Percentiles rank a stretch among this genome's conserved stretches.
Evolutionary conservation across 2,888 invertebrate species (phyloP).

Genomic region (Napeogenes sylphis): DNA sequence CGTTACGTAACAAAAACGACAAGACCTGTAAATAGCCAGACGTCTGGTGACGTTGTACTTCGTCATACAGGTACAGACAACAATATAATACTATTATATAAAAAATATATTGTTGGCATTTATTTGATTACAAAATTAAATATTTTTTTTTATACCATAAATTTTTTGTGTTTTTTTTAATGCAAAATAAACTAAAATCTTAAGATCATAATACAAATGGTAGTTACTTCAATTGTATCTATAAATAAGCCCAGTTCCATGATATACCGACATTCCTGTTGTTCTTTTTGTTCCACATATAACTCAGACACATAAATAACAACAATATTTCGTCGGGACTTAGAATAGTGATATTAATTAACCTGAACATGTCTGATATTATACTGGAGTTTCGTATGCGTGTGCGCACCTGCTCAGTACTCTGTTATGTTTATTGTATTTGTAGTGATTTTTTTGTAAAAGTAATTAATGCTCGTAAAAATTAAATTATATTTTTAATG

Average conservation of each 20-base stretch:
- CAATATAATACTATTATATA: neutral
- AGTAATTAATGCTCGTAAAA: neutral
- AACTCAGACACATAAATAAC: conserved; percentile 63
- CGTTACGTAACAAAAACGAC: conserved; percentile 35
- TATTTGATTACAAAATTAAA: too few species aligned
- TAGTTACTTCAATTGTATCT: neutral
- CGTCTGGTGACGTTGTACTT: conserved; percentile 34
- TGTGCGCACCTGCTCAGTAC: conserved; percentile 65
- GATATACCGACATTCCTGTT: conserved; percentile 13
- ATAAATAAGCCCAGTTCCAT: neutral
- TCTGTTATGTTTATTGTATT: conserved; percentile 56
- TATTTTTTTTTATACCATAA: too few species aligned
- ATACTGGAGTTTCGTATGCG: conserved; percentile 63
- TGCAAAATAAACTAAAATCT: too few species aligned
- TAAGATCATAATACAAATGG: too few species aligned
- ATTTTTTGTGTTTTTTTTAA: too few species aligned
- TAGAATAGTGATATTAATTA: conserved; percentile 62
- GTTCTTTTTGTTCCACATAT: conserved; percentile 32
- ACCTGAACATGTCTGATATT: conserved; percentile 52
- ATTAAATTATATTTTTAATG: too few species aligned
- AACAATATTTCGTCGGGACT: conserved; percentile 62
- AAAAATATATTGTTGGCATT: neutral
- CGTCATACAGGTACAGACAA: conserved; percentile 8
- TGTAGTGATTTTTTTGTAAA: neutral
- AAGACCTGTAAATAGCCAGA: conserved; percentile 39